phyloP scores from a whole-genome alignment of 2,113 vertebrate species.

The Paramormyrops kingsleyae region DNA sequence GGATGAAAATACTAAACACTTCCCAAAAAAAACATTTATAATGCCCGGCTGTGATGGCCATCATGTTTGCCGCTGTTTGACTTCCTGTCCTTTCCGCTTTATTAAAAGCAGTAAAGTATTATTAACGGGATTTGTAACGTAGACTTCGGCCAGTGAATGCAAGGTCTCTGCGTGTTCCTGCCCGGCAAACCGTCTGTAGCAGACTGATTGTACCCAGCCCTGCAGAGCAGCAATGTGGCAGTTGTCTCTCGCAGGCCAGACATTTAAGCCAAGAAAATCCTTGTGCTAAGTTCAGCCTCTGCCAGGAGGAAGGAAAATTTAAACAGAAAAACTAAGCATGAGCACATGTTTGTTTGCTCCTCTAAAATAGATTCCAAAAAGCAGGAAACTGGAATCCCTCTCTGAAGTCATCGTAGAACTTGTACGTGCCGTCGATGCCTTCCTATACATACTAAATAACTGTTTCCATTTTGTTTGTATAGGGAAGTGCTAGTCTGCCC shows the following conservation, averaged over 20 bases:
- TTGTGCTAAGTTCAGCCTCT: background rate
- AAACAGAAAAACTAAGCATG: background rate
- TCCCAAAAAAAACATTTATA: background rate
- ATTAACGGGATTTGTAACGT: background rate
- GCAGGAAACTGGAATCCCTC: background rate
- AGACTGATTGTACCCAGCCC: background rate
- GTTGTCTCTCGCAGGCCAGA: background rate
- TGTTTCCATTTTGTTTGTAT: constrained; percentile 13
- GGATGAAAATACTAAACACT: background rate
- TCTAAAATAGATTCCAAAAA: background rate
- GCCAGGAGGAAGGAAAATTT: background rate
- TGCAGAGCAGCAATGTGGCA: background rate
- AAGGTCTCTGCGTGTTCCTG: background rate
- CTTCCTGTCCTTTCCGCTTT: background rate
- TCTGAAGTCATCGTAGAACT: background rate
- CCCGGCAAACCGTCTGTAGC: background rate
- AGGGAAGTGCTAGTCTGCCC: background rate
- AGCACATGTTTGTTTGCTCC: background rate
- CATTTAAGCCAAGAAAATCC: background rate
- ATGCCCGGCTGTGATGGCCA: background rate
- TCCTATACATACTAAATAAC: background rate
- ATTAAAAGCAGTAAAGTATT: background rate
- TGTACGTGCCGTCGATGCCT: background rate
- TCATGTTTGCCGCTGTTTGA: background rate
- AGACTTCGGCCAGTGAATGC: background rate